Base-by-base conservation (phyloP, 2,888 invertebrate species). In the Mimumesa dahlbomi region DNA sequence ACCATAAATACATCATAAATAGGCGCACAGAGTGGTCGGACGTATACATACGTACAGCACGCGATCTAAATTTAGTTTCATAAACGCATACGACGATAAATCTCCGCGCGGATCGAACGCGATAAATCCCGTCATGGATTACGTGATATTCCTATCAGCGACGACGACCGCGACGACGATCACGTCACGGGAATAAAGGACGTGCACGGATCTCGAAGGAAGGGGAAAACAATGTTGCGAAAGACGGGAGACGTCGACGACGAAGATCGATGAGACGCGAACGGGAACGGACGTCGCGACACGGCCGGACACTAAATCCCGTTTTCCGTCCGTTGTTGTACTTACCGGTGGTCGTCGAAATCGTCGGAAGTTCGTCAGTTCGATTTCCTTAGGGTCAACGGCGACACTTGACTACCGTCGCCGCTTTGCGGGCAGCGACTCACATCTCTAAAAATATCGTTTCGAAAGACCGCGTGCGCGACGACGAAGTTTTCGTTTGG, bases 401-500 rank as follows among this genome's bases (percentile, higher is more conserved):
- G 45, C 77, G 75, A 69, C 54, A 53, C 74, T 77, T 71, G 68
- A 76, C 77, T 77, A 69, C 48, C 73, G 61, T 64, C 59, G 69
- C 58, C 46, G 61, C 59, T 74, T 25, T 53, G 67, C 78, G 70
- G 65, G 65, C 76, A 75, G 76, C 80, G 72, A 75, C 72, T 81
- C 66, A 52, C 66, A 68, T 72, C 74, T 80, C 80, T 78, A 80
- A 80, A 80, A 80, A 80, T 80, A 80, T 25, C 72, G 36, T 75
- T 79, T 71, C 71, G 74, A 73, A 80, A 80, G 78, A 76, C 80
- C 77, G 80, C 77, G 73, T 75, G 79, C 79, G 79, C 77, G 58
- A 40, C 43, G 54, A 36, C 52, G 43, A 34, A 65, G 49, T 52
- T 52, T 50, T 54, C 40, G 52, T 19, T 21, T 38, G n/a, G 25